A percentile compares a stretch with the other conserved stretches of the same genome.
These are phyloP conservation scores for Channa argus DNA, from an alignment of 2,113 vertebrate genomes.

Conservation along the genomic window DNA sequence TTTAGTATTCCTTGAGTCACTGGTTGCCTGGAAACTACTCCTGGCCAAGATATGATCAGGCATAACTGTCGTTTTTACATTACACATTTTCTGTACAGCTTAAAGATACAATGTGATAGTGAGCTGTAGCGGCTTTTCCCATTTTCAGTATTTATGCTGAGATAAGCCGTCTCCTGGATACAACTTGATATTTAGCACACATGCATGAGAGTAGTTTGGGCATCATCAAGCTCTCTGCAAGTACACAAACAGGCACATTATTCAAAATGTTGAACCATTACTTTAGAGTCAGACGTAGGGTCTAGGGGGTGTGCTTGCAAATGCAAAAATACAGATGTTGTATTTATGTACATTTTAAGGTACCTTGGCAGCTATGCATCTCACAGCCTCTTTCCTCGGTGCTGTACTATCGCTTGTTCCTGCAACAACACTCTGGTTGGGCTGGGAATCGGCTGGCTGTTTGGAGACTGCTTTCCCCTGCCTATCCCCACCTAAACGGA, in stretches of 20 bases:
- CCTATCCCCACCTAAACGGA: conserved; percentile 82
- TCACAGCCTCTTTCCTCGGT: conserved; percentile 86
- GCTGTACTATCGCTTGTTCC: conserved; percentile 80
- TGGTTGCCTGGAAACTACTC: neutral
- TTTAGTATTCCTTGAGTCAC: neutral
- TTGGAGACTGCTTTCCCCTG: conserved; percentile 85
- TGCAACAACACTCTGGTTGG: conserved; percentile 69
- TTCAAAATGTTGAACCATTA: neutral
- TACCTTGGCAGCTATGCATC: conserved; percentile 92
- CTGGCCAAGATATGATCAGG: neutral
- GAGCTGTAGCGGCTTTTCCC: too few relatives aligned
- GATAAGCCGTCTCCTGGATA: neutral
- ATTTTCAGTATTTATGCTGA: too few relatives aligned
- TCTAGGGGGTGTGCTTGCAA: conserved; percentile 1
- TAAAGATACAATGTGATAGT: neutral
- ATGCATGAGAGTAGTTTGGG: neutral
- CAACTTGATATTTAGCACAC: neutral
- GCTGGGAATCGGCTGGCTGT: conserved; percentile 78
- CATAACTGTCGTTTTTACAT: neutral
- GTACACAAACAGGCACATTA: neutral
- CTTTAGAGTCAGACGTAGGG: neutral
- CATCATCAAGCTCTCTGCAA: neutral
- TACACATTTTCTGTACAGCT: neutral
- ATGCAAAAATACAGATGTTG: conserved; percentile 15
- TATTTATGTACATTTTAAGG: conserved; percentile 28